Base-by-base conservation (phyloP, 1,140 invertebrate species). In the Pygmarrhopalites habei region DNA sequence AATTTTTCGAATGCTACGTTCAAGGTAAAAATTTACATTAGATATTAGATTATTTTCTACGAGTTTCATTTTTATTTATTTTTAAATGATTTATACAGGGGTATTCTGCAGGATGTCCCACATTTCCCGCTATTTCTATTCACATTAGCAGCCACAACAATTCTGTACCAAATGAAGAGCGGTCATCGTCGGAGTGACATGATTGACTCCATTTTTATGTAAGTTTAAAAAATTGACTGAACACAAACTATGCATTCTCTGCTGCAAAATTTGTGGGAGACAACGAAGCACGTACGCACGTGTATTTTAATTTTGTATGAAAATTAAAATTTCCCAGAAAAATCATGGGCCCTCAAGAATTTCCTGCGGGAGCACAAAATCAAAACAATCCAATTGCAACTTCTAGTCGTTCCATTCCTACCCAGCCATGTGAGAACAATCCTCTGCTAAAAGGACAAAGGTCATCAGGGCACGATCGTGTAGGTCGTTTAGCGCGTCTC, bases 1-100 rank as follows among this genome's bases (percentile, higher is more conserved):
- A 4, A 72, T 87, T 21, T 89, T 86, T 75, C 81, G 81, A 66
- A 89, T 89, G 87, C 79, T 81, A 2, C 78, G 83, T 29, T 79
- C 76, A 85, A 67, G 82, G 83, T 61, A 81, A 82, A n/a, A n/a
- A n/a, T n/a, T n/a, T n/a, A n/a, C n/a, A n/a, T n/a, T n/a, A n/a
- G n/a, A 47, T 5, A 19, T 10, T 10, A 5, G 17, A 47, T 19
- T 7, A 10, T 5, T 10, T 5, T 4, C 7, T 47, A 5, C 19
- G 14, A 5, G 25, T 15, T 17, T 14, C 46, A 23, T 39, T 4
- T 10, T 35, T 35, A 5, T 14, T 2, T 23, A 39, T 35, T 17
- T 19, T 57, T 15, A 28, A 23, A 30, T 53, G 10, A 26, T 21
- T 21, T 41, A 28, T 64, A 2, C 51, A 71, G 69, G 44, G 66